Evolutionary conservation across 2,113 vertebrate genomes (phyloP).

Genomic region (Nesogale talazaci): DNA sequence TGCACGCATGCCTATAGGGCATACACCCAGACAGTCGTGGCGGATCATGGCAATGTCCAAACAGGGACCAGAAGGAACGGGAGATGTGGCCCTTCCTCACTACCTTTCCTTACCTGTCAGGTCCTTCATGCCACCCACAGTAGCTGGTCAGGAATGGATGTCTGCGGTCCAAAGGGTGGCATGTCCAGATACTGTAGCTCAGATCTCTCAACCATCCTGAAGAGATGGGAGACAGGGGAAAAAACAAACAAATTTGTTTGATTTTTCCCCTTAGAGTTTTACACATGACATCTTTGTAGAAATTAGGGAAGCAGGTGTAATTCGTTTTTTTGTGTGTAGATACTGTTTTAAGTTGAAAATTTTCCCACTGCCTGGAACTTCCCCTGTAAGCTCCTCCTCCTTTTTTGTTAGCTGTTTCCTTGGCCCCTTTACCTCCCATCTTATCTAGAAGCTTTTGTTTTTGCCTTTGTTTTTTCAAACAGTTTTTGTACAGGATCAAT

Average conservation of each 20-base stretch:
- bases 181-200: constrained; percentile 1
- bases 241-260: not conserved
- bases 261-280: constrained; percentile 21
- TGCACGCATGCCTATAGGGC: not conserved
- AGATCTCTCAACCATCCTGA: constrained; percentile 17
- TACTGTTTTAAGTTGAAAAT: constrained; percentile 75
- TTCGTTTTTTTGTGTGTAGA: constrained; percentile 77
- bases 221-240: constrained; percentile 48
- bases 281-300: constrained; percentile 72
- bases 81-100: not conserved
- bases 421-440: not conserved
- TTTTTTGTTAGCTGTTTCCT: constrained; percentile 73
- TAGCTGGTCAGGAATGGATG: constrained; percentile 21
- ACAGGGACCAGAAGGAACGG: constrained; percentile 64
- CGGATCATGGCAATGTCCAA: constrained; percentile 61
- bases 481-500: constrained; percentile 81
- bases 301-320: constrained; percentile 79
- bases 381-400: constrained; percentile 22
- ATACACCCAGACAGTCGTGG: constrained; percentile 37
- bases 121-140: not conserved
- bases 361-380: constrained; percentile 34
- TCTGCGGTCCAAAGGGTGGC: not conserved
- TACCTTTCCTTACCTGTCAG: not conserved
- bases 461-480: constrained; percentile 68
- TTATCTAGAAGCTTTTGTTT: constrained; percentile 70